phyloP scores from a whole-genome alignment of 2,113 vertebrate genomes.

The Tachysurus fulvidraco region DNA sequence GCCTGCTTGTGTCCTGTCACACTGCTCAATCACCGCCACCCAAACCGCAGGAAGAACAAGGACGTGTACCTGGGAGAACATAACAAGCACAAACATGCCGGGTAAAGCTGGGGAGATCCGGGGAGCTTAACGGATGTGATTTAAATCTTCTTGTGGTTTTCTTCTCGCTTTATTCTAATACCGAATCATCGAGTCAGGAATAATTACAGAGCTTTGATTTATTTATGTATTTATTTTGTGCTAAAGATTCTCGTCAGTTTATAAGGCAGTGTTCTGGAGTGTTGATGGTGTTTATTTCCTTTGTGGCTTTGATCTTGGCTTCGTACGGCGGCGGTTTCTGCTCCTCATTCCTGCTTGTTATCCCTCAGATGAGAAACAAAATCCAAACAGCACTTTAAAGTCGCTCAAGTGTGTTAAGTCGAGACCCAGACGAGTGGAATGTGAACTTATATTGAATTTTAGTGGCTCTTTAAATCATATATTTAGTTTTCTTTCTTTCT shows the following conservation, averaged over 20 bases:
- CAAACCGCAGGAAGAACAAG: slow-evolving; percentile 51
- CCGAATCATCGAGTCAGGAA: neutral
- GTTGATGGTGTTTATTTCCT: neutral
- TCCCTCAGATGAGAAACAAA: neutral
- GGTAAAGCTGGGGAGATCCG: slow-evolving; percentile 38
- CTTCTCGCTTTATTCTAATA: neutral
- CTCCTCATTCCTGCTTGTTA: neutral
- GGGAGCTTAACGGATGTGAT: neutral
- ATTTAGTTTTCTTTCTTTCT: neutral
- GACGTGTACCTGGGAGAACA: slow-evolving; percentile 55
- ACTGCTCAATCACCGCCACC: slow-evolving; percentile 35
- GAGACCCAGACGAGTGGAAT: neutral
- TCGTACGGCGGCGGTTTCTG: neutral
- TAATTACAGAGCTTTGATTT: neutral
- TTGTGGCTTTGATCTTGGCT: neutral
- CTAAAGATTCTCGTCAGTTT: neutral
- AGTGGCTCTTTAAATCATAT: neutral
- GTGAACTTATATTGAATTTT: neutral
- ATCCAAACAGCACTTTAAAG: neutral
- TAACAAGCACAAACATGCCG: slow-evolving; percentile 42
- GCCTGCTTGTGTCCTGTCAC: slow-evolving; percentile 50
- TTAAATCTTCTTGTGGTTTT: neutral
- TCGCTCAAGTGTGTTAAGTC: neutral
- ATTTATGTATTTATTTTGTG: neutral
- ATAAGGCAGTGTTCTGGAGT: neutral